A percentile compares a stretch with the other conserved stretches of the same genome.
These are phyloP conservation scores for Zootermopsis nevadensis DNA, from an alignment of 2,888 invertebrate species.

Conservation along the genomic window DNA sequence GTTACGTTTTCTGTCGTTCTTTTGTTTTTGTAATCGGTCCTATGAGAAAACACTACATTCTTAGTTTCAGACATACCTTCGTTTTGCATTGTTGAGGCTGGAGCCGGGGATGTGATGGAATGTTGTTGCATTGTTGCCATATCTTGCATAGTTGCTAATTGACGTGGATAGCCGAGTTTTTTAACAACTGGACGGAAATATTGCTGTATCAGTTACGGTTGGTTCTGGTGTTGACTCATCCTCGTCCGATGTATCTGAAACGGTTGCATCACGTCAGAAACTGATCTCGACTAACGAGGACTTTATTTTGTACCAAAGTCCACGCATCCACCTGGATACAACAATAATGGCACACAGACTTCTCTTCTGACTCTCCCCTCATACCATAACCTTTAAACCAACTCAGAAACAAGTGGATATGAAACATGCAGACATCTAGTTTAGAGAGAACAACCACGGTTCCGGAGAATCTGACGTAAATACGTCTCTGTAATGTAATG, in stretches of 20 bases:
- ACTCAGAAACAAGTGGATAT: no score
- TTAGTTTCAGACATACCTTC: not conserved
- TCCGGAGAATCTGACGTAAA: no score
- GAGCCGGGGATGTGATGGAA: slow-evolving; percentile 49
- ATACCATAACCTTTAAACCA: no score
- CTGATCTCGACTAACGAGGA: no score
- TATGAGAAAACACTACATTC: not conserved
- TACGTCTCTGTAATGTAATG: no score
- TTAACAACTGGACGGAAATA: slow-evolving; percentile 34
- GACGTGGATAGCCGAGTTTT: not conserved
- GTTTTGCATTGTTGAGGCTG: slow-evolving; percentile 48
- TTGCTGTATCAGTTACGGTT: not conserved
- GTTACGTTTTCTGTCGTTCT: no score
- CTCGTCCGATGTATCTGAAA: slow-evolving; percentile 17
- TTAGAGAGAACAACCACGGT: no score
- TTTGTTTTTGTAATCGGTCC: not conserved
- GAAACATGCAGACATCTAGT: no score
- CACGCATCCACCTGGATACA: no score
- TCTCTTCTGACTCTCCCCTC: no score
- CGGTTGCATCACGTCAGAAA: not conserved
- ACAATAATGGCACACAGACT: no score
- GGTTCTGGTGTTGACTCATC: not conserved
- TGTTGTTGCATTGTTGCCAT: slow-evolving; percentile 53
- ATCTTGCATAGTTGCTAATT: slow-evolving; percentile 51
- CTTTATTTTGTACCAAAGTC: no score